Conservation (phyloP, 2,888 invertebrate species). For the Agrypnus murinus region DNA sequence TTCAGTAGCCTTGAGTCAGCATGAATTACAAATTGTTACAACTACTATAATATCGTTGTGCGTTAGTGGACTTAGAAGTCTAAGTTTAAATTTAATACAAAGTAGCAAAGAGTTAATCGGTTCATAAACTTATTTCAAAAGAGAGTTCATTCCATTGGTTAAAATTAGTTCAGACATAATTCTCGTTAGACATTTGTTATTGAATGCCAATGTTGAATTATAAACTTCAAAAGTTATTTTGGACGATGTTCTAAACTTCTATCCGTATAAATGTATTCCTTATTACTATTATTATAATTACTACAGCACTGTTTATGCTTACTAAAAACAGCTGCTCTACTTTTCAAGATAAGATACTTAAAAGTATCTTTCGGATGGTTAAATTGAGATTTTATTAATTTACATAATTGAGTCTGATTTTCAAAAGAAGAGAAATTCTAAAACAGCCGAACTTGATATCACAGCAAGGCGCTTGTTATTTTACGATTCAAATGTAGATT, state of each 20-base stretch:
- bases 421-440: too few species aligned
- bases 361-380: not conserved
- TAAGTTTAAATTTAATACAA: too few species aligned
- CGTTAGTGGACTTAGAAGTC: too few species aligned
- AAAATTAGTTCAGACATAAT: constrained; percentile 34
- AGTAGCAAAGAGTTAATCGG: not conserved
- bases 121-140: constrained; percentile 11
- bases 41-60: too few species aligned
- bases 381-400: constrained; percentile 11
- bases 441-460: too few species aligned
- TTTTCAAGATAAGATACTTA: constrained; percentile 19
- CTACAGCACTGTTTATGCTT: not conserved
- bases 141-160: constrained; percentile 24
- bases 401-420: not conserved
- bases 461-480: too few species aligned
- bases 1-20: too few species aligned
- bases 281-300: not conserved
- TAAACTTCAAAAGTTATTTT: constrained; percentile 29
- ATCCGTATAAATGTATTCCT: not conserved
- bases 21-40: too few species aligned
- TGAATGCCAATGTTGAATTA: constrained; percentile 30
- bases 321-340: constrained; percentile 12
- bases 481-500: too few species aligned
- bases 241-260: not conserved
- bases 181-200: constrained; percentile 34